Base-by-base conservation (phyloP, 1,140 invertebrate genomes). In the Trachymyrmex cornetzi region DNA sequence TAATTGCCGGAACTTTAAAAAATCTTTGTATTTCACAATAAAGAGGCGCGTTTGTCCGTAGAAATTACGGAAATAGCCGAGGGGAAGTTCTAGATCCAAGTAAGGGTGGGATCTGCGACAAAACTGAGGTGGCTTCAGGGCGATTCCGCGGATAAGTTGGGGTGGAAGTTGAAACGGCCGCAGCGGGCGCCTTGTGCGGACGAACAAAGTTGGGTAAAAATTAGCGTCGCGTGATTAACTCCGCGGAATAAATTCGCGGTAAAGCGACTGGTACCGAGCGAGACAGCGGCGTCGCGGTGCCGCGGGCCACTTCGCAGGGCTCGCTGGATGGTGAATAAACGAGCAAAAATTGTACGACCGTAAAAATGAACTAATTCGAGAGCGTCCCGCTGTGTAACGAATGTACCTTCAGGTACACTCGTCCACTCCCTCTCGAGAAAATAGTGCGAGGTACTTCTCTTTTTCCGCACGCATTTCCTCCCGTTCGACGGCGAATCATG, bases 141-240 rank as follows among this genome's bases (percentile, higher is more conserved):
- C 79, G 77, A 91, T 77, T 91, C 80, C 84, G 80, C 80, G 77
- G 55, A 85, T 69, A 86, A 82, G 87, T 88, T 90, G 71, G 48
- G 22, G 64, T 71, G 88, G 87, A 93, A 93, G 91, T 92, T 92
- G 87, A 88, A 69, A 86, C 85, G 90, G 88, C 85, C 91, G 61
- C 84, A 61, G 48, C 84, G 67, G 38, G 71, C 74, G 87, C 90
- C 87, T 93, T 93, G 90, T 91, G 90, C 89, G 90, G 85, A 72
- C 75, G 92, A 90, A 91, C 87, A 91, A 92, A 94, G 93, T 94
- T 93, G 92, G 91, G 77, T 89, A 93, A 92, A 93, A 94, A 94
- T 94, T 94, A 94, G 93, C 93, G 94, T 94, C 94, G 93, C 94
- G 93, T 94, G 94, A 94, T 94, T 94, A 94, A 94, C 92, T 94